phyloP scores from a whole-genome alignment of 2,113 vertebrate genomes.

The Girardinichthys multiradiatus region DNA sequence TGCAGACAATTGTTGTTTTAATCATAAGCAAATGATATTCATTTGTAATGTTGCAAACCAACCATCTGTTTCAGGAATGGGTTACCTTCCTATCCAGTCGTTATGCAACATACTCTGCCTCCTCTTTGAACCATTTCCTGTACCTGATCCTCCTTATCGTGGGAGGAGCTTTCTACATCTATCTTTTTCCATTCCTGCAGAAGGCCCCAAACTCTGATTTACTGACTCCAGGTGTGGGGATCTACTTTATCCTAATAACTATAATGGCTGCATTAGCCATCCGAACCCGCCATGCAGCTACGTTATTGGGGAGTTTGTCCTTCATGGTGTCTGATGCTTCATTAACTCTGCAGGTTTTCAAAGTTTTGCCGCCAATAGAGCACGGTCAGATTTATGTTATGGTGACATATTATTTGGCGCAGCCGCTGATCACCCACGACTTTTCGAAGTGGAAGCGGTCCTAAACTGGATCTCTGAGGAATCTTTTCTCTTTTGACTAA shows the following conservation, averaged over 20 bases:
- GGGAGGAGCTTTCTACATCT: slow-evolving; percentile 25
- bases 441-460: slow-evolving; percentile 78
- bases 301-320: slow-evolving; percentile 72
- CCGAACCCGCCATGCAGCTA: slow-evolving; percentile 19
- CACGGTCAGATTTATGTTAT: slow-evolving; percentile 73
- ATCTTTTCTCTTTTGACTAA: background rate
- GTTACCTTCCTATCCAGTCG: slow-evolving; percentile 77
- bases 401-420: slow-evolving; percentile 85
- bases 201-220: slow-evolving; percentile 46
- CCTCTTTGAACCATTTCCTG: slow-evolving; percentile 43
- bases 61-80: slow-evolving; percentile 79
- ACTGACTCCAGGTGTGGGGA: slow-evolving; percentile 64
- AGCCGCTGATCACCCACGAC: slow-evolving; percentile 79
- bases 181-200: slow-evolving; percentile 73
- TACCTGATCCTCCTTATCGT: slow-evolving; percentile 38
- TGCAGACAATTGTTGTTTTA: too few species aligned
- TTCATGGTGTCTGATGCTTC: slow-evolving; percentile 81
- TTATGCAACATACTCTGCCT: slow-evolving; percentile 50
- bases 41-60: background rate
- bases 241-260: slow-evolving; percentile 73
- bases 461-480: slow-evolving; percentile 45
- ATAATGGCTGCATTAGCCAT: slow-evolving; percentile 76
- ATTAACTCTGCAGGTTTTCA: slow-evolving; percentile 81
- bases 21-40: background rate
- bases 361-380: slow-evolving; percentile 37